A percentile compares a stretch with the other conserved stretches of the same genome.
These are phyloP conservation scores for Echeneis naucrates DNA, from an alignment of 2,797 vertebrate species.

Conservation along the genomic window DNA sequence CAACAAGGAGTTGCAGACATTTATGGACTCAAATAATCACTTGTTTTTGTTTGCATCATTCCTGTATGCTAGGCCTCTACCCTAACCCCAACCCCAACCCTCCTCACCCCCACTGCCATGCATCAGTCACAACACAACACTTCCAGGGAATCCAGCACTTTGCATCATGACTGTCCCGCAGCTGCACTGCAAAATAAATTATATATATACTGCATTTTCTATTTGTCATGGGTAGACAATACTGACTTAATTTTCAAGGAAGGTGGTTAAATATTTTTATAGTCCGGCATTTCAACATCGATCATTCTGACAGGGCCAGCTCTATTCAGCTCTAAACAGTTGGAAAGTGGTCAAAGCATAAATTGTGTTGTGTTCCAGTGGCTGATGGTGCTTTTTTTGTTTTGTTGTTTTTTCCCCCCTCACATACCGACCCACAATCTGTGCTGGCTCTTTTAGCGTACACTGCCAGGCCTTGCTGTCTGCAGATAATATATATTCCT, in stretches of 20 bases:
- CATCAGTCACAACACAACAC: conserved; percentile 20
- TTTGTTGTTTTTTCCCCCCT: not conserved
- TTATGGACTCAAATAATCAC: conserved; percentile 17
- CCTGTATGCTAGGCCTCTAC: conserved; percentile 18
- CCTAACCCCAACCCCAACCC: too few species aligned
- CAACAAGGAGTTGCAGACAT: conserved; percentile 9
- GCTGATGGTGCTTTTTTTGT: not conserved
- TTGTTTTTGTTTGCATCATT: conserved; percentile 16
- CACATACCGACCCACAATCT: conserved; percentile 4
- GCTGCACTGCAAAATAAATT: too few species aligned
- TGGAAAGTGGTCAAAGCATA: not conserved
- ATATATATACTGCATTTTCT: conserved; percentile 11
- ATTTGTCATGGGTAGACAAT: not conserved
- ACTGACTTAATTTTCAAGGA: not conserved
- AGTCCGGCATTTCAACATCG: not conserved
- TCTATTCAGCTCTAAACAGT: conserved; percentile 7
- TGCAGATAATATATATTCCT: not conserved
- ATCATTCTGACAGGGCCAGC: not conserved
- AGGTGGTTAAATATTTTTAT: not conserved
- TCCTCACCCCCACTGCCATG: conserved; percentile 1
- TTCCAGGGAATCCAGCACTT: conserved; percentile 11
- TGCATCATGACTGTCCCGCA: too few species aligned
- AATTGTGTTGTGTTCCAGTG: not conserved
- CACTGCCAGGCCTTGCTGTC: not conserved
- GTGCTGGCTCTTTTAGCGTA: not conserved